phyloP scores from a whole-genome alignment of 2,113 vertebrate genomes.

The Oostethus manadensis region DNA sequence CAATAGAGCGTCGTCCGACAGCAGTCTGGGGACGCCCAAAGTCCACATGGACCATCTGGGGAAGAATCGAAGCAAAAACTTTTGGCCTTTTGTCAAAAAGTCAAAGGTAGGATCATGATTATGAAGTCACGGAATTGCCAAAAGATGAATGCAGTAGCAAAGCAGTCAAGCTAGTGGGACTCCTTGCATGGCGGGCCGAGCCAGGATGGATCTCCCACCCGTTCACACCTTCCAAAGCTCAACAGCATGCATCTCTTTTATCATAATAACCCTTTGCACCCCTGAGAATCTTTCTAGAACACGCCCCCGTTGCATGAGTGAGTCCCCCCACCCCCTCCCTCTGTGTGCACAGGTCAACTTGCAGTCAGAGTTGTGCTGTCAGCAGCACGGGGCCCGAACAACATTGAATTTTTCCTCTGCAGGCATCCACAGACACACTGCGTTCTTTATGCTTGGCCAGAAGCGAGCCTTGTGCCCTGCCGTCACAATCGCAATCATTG shows the following conservation, averaged over 20 bases:
- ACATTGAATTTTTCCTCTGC: slow-evolving; percentile 57
- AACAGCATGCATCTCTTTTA: slow-evolving; percentile 43
- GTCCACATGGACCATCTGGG: slow-evolving; percentile 71
- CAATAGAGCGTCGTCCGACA: slow-evolving; percentile 81
- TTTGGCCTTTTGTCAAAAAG: slow-evolving; percentile 85
- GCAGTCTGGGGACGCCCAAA: slow-evolving; percentile 81
- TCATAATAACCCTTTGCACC: slow-evolving; percentile 7
- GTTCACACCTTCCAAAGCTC: slow-evolving; percentile 19
- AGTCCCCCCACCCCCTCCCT: slow-evolving; percentile 36
- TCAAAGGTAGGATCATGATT: slow-evolving; percentile 76
- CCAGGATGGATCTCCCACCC: slow-evolving; percentile 16
- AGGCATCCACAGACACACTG: slow-evolving; percentile 67
- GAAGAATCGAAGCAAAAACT: slow-evolving; percentile 77
- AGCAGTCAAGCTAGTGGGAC: slow-evolving; percentile 16
- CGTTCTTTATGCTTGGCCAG: slow-evolving; percentile 55
- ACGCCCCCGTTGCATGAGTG: slow-evolving; percentile 59
- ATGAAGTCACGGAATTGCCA: too few species aligned
- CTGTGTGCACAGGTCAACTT: slow-evolving; percentile 53
- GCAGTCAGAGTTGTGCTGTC: slow-evolving; percentile 65
- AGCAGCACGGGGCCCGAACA: slow-evolving; percentile 58
- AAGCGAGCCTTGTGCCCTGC: slow-evolving; percentile 49
- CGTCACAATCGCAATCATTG: slow-evolving; percentile 60
- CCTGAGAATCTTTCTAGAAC: slow-evolving; percentile 36
- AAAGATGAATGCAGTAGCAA: background rate
- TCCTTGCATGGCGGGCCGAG: slow-evolving; percentile 15